Evolutionary conservation across 2,888 invertebrate species (phyloP).

Genomic region (Lymantria monacha): DNA sequence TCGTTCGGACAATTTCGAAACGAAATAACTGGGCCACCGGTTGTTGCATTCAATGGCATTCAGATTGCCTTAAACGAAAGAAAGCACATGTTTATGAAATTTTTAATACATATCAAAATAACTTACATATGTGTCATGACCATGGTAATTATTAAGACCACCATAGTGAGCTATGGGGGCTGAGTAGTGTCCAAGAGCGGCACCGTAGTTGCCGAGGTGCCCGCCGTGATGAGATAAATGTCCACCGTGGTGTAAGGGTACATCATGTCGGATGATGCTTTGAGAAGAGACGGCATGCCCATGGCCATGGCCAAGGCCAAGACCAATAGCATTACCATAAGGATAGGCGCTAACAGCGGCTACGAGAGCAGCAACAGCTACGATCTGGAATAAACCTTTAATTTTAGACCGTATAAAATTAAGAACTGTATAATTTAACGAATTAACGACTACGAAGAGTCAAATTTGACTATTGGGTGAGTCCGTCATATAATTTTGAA

Average conservation of each 20-base stretch:
- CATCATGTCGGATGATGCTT: constrained; percentile 33
- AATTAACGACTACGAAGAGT: too few relatives aligned
- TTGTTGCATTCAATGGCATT: too few relatives aligned
- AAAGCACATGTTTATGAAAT: too few relatives aligned
- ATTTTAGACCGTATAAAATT: too few relatives aligned
- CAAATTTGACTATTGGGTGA: too few relatives aligned
- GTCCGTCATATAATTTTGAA: too few relatives aligned
- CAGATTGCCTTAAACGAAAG: too few relatives aligned
- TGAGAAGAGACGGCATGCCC: constrained; percentile 31
- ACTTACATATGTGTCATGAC: constrained; percentile 5
- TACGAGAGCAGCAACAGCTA: constrained; percentile 55
- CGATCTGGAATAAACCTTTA: background rate
- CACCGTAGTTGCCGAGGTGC: constrained; percentile 43
- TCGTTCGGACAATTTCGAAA: too few relatives aligned
- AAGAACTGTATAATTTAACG: too few relatives aligned
- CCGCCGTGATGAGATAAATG: background rate
- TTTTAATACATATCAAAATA: background rate
- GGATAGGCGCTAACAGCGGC: constrained; percentile 17
- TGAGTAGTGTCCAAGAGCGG: constrained; percentile 35
- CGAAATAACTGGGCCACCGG: too few relatives aligned
- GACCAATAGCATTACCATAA: background rate
- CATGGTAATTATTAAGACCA: background rate
- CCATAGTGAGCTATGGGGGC: constrained; percentile 24
- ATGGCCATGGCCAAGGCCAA: constrained; percentile 8
- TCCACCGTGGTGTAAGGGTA: constrained; percentile 19